Evolutionary conservation across 30 jellyfish, hydroid and myxozoan species (phyloP), one percentile per base, ranked within the genome.

Genomic region (Aurelia coerulea): DNA sequence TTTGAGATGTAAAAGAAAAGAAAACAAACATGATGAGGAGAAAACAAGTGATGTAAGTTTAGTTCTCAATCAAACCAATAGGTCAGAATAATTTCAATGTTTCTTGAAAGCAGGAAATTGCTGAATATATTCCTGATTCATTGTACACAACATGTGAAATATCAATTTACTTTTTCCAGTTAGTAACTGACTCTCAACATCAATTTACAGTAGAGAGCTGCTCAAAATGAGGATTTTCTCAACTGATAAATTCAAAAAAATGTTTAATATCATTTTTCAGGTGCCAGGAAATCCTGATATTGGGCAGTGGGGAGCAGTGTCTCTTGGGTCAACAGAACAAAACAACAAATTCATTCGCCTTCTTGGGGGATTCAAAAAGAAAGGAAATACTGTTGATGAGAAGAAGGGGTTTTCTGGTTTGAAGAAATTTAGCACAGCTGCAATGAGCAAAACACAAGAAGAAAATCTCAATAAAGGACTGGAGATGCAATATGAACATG

Each of bases 251-350:
- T 23, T 23, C 29, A 23, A 23, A 23, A 23, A 23, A 23, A 23
- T 23, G 29, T 23, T 23, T 23, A 0, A 23, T 23, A 23, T 23
- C 65, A 53, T 78, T 19, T 59, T 8, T 33, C 16, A 77, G 77
- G 50, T 46, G 49, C 33, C 4, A 64, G 39, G 62, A 17, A 29
- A 58, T 17, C 65, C 80, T 37, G 89, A 68, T 49, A 78, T 75
- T 78, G 96, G 96, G n/a, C 96, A 88, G 70, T 88, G 96, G 96
- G 87, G 92, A 35, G 58, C 51, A 18, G 96, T 80, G 2, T 42
- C 81, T 31, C 67, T 88, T 62, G 96, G 73, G 2, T 64, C 91
- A 32, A 64, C 60, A 16, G 96, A 81, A 35, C 89, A 84, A 56
- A 73, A 81, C 58, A 90, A 89, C 35, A 85, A 85, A 67, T 85